Percentiles rank a stretch among this genome's conserved stretches.
Conservation (phyloP, 2,797 vertebrate species). For the Oryzias dopingdopingensis region DNA sequence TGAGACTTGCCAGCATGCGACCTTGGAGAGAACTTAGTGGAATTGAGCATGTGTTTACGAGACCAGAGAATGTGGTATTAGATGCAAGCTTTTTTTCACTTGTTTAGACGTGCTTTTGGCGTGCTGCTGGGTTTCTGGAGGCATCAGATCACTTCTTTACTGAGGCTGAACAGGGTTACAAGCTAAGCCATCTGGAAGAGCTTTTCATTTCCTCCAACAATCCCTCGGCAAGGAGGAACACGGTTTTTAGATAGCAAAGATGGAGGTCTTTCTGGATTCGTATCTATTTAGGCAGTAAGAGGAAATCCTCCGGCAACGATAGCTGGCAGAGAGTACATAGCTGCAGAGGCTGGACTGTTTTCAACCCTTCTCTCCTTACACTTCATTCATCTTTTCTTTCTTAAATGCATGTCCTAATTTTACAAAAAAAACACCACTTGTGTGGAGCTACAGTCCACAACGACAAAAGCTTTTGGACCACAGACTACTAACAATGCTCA, state of each 20-base stretch:
- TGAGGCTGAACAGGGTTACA: slow-evolving; percentile 8
- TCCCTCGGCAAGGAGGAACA: slow-evolving; percentile 25
- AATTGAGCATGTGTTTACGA: slow-evolving; percentile 2
- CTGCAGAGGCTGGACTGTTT: slow-evolving; percentile 12
- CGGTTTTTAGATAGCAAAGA: slow-evolving; percentile 17
- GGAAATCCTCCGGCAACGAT: slow-evolving; percentile 47
- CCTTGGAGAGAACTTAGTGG: neutral
- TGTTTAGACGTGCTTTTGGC: slow-evolving; percentile 12
- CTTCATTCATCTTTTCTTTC: slow-evolving; percentile 4
- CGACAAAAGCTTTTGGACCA: slow-evolving; percentile 25
- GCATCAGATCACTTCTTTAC: slow-evolving; percentile 26
- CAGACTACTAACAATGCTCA: slow-evolving; percentile 21
- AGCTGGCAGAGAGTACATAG: slow-evolving; percentile 32
- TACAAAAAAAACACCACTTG: neutral
- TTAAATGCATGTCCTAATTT: slow-evolving; percentile 32
- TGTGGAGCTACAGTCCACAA: slow-evolving; percentile 13
- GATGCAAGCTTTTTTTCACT: neutral
- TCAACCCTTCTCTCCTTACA: slow-evolving; percentile 1
- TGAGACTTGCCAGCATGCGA: slow-evolving; percentile 19
- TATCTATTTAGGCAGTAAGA: slow-evolving; percentile 45
- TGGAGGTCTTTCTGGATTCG: slow-evolving; percentile 28
- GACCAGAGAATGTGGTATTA: neutral
- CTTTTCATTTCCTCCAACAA: slow-evolving; percentile 46
- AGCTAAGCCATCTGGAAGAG: slow-evolving; percentile 50
- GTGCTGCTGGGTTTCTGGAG: slow-evolving; percentile 1